Conservation (phyloP, 2,113 vertebrate genomes). For the Papio anubis region DNA sequence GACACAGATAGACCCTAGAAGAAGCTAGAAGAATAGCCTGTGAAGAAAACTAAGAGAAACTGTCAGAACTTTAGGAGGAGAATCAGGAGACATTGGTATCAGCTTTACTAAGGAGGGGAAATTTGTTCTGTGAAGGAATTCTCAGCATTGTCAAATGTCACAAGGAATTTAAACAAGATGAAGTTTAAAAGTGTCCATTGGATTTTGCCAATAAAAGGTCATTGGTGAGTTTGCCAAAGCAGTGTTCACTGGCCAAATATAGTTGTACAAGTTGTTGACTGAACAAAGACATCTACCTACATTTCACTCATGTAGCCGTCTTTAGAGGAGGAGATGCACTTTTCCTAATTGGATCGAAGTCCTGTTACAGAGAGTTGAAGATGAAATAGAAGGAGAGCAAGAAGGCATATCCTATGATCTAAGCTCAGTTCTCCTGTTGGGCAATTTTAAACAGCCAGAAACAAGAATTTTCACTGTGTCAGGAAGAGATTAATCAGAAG, state of each 20-base stretch:
- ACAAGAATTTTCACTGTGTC: not conserved
- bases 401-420: not conserved
- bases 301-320: not conserved
- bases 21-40: not conserved
- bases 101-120: not conserved
- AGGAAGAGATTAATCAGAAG: not conserved
- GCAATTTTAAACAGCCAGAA: not conserved
- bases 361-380: not conserved
- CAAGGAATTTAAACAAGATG: not conserved
- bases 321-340: not conserved
- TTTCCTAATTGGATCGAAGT: not conserved
- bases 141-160: not conserved
- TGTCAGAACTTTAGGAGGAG: not conserved
- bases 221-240: not conserved
- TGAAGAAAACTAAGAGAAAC: not conserved
- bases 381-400: not conserved
- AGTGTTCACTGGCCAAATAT: not conserved
- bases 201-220: not conserved
- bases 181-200: not conserved
- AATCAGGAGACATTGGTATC: not conserved
- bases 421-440: not conserved
- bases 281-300: not conserved
- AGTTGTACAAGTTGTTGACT: not conserved
- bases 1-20: not conserved
- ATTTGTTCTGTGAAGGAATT: not conserved